These are phyloP conservation scores for Aegypius monachus DNA, from an alignment of 2,113 vertebrate genomes.

Conservation along the genomic window DNA sequence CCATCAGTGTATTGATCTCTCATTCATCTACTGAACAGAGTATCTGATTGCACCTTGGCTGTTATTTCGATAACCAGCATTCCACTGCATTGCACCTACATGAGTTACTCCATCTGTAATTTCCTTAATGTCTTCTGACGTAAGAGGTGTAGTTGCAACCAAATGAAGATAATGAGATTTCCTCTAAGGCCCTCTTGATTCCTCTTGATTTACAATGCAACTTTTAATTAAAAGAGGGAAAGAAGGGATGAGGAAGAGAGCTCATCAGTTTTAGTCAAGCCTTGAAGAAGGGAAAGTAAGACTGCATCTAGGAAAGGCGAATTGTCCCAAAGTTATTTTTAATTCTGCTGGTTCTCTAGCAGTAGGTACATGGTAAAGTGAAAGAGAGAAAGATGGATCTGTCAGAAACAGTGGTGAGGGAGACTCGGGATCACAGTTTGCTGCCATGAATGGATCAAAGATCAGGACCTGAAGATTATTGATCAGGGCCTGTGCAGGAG, in stretches of 20 bases:
- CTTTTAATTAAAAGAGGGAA: not conserved
- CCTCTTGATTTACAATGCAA: not conserved
- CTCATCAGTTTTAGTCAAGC: not conserved
- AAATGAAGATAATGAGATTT: not conserved
- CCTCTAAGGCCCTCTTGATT: not conserved
- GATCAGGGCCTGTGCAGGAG: not conserved
- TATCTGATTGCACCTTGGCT: not conserved
- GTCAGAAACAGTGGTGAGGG: not conserved
- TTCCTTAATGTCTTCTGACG: not conserved
- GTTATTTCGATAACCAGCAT: not conserved
- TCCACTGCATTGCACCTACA: not conserved
- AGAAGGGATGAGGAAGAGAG: not conserved
- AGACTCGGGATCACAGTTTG: not conserved
- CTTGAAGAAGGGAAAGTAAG: not conserved
- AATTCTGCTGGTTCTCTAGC: not conserved
- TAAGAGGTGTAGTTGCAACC: not conserved
- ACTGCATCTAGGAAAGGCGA: not conserved
- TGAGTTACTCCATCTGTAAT: not conserved
- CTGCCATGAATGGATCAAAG: not conserved
- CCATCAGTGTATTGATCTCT: not conserved
- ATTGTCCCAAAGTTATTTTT: not conserved
- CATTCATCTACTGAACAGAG: not conserved
- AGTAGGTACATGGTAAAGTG: not conserved
- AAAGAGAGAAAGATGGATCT: not conserved
- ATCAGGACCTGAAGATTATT: not conserved